Evolutionary conservation across 2,888 invertebrate genomes (phyloP).

Genomic region (Leistus spinibarbis): DNA sequence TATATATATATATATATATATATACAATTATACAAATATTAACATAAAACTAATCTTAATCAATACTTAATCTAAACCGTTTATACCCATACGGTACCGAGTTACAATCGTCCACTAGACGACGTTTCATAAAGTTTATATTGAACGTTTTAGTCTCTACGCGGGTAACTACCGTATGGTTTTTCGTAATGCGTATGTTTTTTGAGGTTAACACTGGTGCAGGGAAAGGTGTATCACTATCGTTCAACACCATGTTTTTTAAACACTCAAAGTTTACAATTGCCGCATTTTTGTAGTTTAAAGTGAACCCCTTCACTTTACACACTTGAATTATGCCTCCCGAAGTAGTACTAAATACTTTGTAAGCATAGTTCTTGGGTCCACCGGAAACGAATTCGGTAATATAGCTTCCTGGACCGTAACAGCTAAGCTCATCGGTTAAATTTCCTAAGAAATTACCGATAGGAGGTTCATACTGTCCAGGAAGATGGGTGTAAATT

Average conservation of each 20-base stretch:
- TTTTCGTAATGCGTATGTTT: constrained; percentile 2
- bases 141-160: constrained; percentile 16
- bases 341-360: constrained; percentile 38
- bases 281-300: constrained; percentile 34
- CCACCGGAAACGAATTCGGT: constrained; percentile 49
- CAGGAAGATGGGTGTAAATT: too few relatives aligned
- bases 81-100: constrained; percentile 5
- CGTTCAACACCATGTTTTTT: constrained; percentile 14
- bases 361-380: constrained; percentile 51
- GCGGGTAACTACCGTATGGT: too few relatives aligned
- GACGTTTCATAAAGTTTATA: constrained; percentile 10
- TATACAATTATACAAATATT: too few relatives aligned
- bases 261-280: constrained; percentile 37
- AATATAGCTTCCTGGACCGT: constrained; percentile 46
- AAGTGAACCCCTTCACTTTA: constrained; percentile 42
- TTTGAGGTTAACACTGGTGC: not conserved
- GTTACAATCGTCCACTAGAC: not conserved
- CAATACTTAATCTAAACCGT: too few relatives aligned
- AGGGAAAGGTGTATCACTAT: not conserved
- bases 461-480: constrained; percentile 41
- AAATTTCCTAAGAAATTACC: constrained; percentile 50
- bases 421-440: constrained; percentile 49
- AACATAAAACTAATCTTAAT: too few relatives aligned
- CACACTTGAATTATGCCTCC: constrained; percentile 23
- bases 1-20: too few relatives aligned